Percentiles rank a stretch among this genome's conserved stretches.
These are phyloP conservation scores for Tetramorium simillimum DNA, from an alignment of 1,140 invertebrate genomes.

Conservation along the genomic window DNA sequence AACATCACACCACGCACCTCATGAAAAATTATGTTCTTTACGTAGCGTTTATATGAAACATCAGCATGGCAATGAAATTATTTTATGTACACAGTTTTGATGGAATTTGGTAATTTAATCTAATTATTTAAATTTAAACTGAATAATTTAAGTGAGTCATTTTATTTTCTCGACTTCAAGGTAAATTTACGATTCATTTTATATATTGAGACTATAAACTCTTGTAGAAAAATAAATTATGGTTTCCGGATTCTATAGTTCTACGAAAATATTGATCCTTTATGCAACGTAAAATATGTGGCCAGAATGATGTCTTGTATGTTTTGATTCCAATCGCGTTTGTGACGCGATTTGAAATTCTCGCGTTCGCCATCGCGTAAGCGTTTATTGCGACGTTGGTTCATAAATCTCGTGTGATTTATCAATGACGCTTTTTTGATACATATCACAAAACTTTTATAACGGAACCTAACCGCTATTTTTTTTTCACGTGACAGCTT, in stretches of 20 bases:
- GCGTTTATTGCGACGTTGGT: conserved; percentile 4
- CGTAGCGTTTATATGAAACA: not conserved
- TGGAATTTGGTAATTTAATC: not conserved
- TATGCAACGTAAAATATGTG: conserved; percentile 9
- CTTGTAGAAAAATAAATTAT: conserved; percentile 19
- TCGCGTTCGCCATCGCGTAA: not conserved
- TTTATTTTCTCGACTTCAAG: not conserved
- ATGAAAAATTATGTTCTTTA: not conserved
- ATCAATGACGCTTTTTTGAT: conserved; percentile 38
- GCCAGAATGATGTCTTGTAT: not conserved
- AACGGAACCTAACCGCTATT: conserved; percentile 2
- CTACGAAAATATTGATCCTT: not conserved
- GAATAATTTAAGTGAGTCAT: not conserved
- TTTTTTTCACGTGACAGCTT: conserved; percentile 26
- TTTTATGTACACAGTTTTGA: not conserved
- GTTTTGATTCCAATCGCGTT: conserved; percentile 23
- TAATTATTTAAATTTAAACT: not conserved
- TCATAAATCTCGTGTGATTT: conserved; percentile 55
- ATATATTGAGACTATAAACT: not conserved
- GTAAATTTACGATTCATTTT: not conserved
- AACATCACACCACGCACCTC: not conserved
- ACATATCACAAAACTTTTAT: not conserved
- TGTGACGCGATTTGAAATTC: conserved; percentile 27
- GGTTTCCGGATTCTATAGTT: not conserved
- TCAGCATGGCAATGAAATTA: not conserved